Base-by-base conservation (phyloP, 2,797 vertebrate genomes). In the Chloroceryle inda region DNA sequence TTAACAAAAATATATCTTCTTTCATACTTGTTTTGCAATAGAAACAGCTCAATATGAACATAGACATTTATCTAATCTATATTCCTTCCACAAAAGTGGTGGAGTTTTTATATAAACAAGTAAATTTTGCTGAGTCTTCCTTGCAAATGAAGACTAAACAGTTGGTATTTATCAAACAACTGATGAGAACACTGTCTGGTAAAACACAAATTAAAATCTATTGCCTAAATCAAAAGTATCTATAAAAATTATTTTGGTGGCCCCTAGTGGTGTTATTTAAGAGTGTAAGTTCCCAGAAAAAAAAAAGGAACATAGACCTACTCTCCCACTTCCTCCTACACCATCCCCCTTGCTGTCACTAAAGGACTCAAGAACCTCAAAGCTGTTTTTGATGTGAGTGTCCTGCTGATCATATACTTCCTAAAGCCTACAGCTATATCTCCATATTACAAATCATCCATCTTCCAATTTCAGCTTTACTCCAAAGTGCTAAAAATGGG, bases 151-250 rank as follows among this genome's bases (percentile, higher is more conserved):
- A 79, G 45, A 76, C 71, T 35, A 76, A 85, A 76, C 31, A 91
- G 63, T 79, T 91, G 71, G n/a, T 80, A 87, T 92, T 93, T 92
- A 95, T 79, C 47, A 87, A 91, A 89, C 19, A 87, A 91, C 63
- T 40, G 0, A 66, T 73, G 44, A 58, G 29, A 92, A 85, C 4
- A n/a, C 26, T 80, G 5, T 71, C 71, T 82, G 59, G 47, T 69
- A 76, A 71, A 88, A 89, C 21, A 61, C 8, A 74, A 91, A 83
- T 73, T 77, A 63, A 86, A 75, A 82, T 90, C 29, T 53, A 72
- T 31, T 47, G 31, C 58, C 20, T 75, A 75, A 72, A 64, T 73
- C 59, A 71, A 66, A 89, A 74, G 40, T 37, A 56, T 10, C 20
- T 49, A 16, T 44, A 26, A 66, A 88, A 69, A 63, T 44, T 50